Evolutionary conservation across 2,113 vertebrate species (phyloP), one percentile per base, ranked within the genome.

Genomic region (Dryoscopus gambensis): DNA sequence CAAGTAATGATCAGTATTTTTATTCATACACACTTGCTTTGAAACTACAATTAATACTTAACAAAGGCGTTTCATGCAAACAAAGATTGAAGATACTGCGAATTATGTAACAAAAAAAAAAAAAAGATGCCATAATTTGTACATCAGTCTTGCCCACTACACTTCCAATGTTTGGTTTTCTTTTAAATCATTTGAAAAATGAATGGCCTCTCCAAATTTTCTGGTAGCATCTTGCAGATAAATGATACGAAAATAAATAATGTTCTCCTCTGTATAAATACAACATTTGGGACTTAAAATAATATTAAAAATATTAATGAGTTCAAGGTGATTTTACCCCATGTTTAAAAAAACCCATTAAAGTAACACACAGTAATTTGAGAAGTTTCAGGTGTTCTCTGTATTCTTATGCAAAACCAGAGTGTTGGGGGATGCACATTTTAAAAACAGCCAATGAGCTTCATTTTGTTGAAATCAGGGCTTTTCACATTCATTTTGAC

Each of bases 31-130:
- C 97, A 79, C 93, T 97, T 87, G 96, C 93, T 97, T 97, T 83
- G 97, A 89, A 98, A 97, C 97, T 97, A 98, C 97, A 97, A 60
- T 93, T 93, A 95, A 96, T 94, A 97, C 81, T 95, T 94, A 98
- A 98, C 97, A 97, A 96, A 97, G 97, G 97, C 97, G 63, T 81
- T 49, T 91, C 98, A 98, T 98, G 98, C 98, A 97, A 98, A 97
- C 92, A 53, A 91, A 95, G 97, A 75, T 25, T 42, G 96, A 95
- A 94, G 89, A 60, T 90, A 87, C 2, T 46, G 93, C 1, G 33
- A 84, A 65, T 50, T 42, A 65, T 92, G 49, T 18, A 63, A 59
- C 39, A 44, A 55, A 40, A 40, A 40, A 33, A 42, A 63, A 52
- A 70, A 46, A 86, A 60, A n/a, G 13, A 50, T 50, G 96, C 96